These are phyloP conservation scores for Alitta virens DNA, from an alignment of 2,888 invertebrate genomes.

Conservation along the genomic window DNA sequence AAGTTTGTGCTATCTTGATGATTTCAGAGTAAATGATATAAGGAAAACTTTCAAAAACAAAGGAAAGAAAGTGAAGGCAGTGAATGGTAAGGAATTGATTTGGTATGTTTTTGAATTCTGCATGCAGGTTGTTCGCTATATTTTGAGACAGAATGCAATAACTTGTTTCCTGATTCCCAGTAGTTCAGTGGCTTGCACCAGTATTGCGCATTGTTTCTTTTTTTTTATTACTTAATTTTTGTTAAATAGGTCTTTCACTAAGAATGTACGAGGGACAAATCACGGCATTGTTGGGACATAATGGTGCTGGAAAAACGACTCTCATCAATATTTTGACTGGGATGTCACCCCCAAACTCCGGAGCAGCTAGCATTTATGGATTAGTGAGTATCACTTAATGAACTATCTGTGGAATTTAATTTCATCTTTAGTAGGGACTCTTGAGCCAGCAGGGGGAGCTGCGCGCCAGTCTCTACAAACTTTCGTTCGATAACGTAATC, in stretches of 20 bases:
- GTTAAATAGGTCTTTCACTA: conserved; percentile 65
- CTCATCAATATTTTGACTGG: conserved; percentile 83
- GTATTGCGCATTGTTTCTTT: conserved; percentile 32
- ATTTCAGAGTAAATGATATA: conserved; percentile 35
- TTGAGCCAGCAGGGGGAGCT: too few species aligned
- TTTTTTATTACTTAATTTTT: background rate
- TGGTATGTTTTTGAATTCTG: background rate
- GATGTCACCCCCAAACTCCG: conserved; percentile 48
- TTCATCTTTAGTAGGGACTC: too few species aligned
- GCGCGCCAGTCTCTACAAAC: too few species aligned
- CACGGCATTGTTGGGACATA: conserved; percentile 81
- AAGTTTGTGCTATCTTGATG: too few species aligned
- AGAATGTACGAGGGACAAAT: conserved; percentile 83
- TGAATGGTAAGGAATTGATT: background rate
- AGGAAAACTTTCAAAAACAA: conserved; percentile 32
- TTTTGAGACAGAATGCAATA: background rate
- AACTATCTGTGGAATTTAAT: too few species aligned
- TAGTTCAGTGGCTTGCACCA: background rate
- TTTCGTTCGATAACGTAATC: too few species aligned
- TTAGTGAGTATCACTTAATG: conserved; percentile 34
- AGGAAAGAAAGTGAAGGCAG: conserved; percentile 15
- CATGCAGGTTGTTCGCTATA: background rate
- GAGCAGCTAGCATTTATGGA: conserved; percentile 50
- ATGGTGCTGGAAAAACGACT: conserved; percentile 85
- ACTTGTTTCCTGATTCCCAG: too few species aligned